A percentile compares a stretch with the other conserved stretches of the same genome.
Evolutionary conservation across 2,888 invertebrate genomes (phyloP).

Genomic region (Pachymerium ferrugineum): DNA sequence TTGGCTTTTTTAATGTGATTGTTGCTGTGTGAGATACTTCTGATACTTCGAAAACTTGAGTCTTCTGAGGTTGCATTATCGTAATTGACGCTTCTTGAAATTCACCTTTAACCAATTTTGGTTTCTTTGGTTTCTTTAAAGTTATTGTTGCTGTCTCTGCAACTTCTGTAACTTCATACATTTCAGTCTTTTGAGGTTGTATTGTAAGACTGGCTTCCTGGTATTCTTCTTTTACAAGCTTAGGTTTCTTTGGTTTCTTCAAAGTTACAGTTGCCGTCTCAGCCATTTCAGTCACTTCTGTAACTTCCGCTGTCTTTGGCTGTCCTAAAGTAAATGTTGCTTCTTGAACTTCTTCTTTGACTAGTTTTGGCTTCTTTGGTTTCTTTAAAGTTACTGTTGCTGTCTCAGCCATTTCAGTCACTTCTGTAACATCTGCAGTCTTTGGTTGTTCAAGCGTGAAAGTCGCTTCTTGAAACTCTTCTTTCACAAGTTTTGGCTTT

Average conservation of each 20-base stretch:
- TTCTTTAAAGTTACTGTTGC: not conserved
- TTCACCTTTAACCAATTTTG: not conserved
- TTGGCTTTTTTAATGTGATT: slow-evolving; percentile 47
- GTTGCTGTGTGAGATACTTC: slow-evolving; percentile 47
- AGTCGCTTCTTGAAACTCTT: not conserved
- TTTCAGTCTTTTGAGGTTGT: not conserved
- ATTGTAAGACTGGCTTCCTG: not conserved
- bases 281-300: not conserved
- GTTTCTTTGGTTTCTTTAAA: slow-evolving; percentile 3
- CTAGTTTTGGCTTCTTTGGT: not conserved
- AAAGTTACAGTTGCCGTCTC: slow-evolving; percentile 27
- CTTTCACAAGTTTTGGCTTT: not conserved
- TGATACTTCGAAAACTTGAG: slow-evolving; percentile 48
- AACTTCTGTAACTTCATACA: slow-evolving; percentile 24
- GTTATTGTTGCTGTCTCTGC: not conserved
- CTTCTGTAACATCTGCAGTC: not conserved
- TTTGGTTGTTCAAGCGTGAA: slow-evolving; percentile 17
- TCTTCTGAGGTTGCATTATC: slow-evolving; percentile 55
- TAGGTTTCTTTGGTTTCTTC: slow-evolving; percentile 24
- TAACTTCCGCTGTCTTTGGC: slow-evolving; percentile 12
- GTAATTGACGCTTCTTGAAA: slow-evolving; percentile 43
- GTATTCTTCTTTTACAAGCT: not conserved
- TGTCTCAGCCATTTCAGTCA: slow-evolving; percentile 7
- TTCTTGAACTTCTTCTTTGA: slow-evolving; percentile 30
- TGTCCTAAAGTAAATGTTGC: slow-evolving; percentile 21